Percentiles rank a stretch among this genome's conserved stretches.
phyloP scores from a whole-genome alignment of 1,140 invertebrate genomes.

The Adoxophyes honmai region DNA sequence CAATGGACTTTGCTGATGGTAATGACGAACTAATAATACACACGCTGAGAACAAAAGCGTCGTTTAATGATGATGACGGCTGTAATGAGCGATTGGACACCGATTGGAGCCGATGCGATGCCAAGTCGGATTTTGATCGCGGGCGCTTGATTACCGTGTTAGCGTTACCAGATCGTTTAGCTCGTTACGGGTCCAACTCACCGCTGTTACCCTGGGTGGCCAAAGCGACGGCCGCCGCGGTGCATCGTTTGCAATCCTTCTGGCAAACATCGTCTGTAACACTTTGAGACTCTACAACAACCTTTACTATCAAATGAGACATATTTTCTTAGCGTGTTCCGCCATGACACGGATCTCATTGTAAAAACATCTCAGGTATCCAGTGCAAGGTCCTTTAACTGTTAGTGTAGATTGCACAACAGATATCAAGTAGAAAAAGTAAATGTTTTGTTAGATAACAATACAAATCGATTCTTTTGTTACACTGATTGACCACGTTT shows the following conservation, averaged over 20 bases:
- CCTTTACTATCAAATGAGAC: neutral
- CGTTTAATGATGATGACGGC: conserved; percentile 7
- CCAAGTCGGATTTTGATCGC: neutral
- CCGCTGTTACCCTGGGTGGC: conserved; percentile 51
- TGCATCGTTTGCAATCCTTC: conserved; percentile 59
- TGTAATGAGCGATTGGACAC: conserved; percentile 8
- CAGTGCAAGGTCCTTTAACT: neutral
- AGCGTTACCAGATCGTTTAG: conserved; percentile 23
- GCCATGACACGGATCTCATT: no score
- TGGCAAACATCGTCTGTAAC: conserved; percentile 47
- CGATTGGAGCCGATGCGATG: neutral
- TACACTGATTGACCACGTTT: conserved; percentile 11
- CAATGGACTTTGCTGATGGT: neutral
- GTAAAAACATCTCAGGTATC: neutral
- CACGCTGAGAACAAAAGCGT: conserved; percentile 4
- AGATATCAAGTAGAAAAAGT: neutral
- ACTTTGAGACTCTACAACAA: conserved; percentile 48
- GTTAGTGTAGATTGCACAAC: neutral
- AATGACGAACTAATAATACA: conserved; percentile 5
- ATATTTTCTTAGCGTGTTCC: neutral
- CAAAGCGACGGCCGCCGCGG: conserved; percentile 49
- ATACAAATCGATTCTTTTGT: conserved; percentile 13
- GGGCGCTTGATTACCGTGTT: neutral
- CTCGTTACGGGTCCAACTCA: conserved; percentile 39
- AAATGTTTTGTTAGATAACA: neutral